These are phyloP conservation scores for Sinocyclocheilus maitianheensis DNA, from an alignment of 2,113 vertebrate species.

Conservation along the genomic window DNA sequence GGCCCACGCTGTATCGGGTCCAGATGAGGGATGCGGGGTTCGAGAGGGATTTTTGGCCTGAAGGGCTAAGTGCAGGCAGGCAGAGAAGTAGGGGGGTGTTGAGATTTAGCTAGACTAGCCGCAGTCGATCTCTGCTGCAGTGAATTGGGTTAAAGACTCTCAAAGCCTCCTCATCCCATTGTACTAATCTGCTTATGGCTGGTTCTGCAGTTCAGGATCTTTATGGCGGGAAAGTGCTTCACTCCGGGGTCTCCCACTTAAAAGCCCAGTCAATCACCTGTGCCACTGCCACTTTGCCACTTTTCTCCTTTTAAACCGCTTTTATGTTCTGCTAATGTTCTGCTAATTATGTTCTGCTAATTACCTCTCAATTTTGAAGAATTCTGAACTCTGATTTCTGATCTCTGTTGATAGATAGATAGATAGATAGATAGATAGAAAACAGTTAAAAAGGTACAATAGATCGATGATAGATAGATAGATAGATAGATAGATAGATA, in stretches of 20 bases:
- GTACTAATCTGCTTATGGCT: constrained; percentile 77
- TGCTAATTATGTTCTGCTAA: neutral
- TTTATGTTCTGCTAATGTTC: neutral
- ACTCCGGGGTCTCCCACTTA: constrained; percentile 67
- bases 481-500: too few species aligned
- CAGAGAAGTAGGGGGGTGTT: constrained; percentile 4
- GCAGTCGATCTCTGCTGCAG: constrained; percentile 59
- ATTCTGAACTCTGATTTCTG: neutral
- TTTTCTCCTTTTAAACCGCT: constrained; percentile 54
- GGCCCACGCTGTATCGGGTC: neutral
- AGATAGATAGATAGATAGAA: too few species aligned
- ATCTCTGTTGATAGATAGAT: neutral
- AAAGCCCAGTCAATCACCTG: constrained; percentile 54
- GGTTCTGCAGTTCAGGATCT: constrained; percentile 70
- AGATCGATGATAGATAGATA: too few species aligned
- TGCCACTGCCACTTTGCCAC: neutral
- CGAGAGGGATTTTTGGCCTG: constrained; percentile 40
- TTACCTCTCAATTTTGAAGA: neutral
- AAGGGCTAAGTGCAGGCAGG: constrained; percentile 20
- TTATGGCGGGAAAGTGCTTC: constrained; percentile 64
- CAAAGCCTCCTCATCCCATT: constrained; percentile 78
- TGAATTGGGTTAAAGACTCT: constrained; percentile 71
- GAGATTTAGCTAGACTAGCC: constrained; percentile 49
- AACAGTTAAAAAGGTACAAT: too few species aligned
- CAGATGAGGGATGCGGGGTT: constrained; percentile 19